Evolutionary conservation across 2,113 vertebrate species (phyloP).

Genomic region (Gadus macrocephalus): DNA sequence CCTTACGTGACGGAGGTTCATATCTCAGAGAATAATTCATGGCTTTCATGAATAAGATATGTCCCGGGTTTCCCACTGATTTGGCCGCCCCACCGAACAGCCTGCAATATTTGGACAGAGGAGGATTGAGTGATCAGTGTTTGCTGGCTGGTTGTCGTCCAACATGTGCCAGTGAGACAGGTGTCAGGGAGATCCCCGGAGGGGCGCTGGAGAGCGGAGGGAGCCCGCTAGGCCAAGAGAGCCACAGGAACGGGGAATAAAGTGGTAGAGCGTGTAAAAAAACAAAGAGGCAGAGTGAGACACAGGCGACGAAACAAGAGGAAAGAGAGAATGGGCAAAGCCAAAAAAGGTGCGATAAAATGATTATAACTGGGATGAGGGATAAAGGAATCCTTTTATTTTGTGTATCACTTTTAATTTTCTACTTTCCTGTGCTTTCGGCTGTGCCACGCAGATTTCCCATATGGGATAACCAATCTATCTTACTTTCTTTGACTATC

Average conservation of each 20-base stretch:
- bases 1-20: conserved; percentile 77
- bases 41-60: conserved; percentile 73
- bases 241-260: background rate
- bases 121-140: conserved; percentile 68
- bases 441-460: too few species aligned
- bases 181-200: conserved; percentile 51
- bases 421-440: too few species aligned
- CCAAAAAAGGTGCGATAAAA: background rate
- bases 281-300: background rate
- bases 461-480: too few species aligned
- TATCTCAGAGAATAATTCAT: conserved; percentile 78
- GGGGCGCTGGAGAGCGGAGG: conserved; percentile 5
- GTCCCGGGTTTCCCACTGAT: conserved; percentile 67
- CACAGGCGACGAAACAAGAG: background rate
- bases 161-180: conserved; percentile 62
- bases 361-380: background rate
- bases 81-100: conserved; percentile 68
- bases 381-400: background rate
- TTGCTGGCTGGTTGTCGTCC: conserved; percentile 62
- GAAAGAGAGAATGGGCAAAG: background rate
- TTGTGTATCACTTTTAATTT: too few species aligned
- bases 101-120: conserved; percentile 74
- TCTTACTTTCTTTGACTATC: too few species aligned
- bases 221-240: background rate
- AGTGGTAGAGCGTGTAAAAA: background rate